A percentile compares a stretch with the other conserved stretches of the same genome.
phyloP scores from a whole-genome alignment of 1,140 invertebrate genomes.

The Euwallacea fornicatus region DNA sequence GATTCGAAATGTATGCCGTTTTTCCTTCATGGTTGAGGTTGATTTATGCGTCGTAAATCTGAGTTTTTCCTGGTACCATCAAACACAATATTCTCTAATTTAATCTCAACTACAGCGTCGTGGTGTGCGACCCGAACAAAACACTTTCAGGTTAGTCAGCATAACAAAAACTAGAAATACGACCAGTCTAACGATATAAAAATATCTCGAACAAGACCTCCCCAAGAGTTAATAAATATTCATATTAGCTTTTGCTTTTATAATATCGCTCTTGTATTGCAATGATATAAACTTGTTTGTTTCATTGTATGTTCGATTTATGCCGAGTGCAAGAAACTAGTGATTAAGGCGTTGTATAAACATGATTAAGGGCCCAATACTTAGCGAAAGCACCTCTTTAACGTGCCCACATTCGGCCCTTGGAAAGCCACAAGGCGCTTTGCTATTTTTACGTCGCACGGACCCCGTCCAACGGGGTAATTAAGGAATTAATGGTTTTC shows the following conservation, averaged over 20 bases:
- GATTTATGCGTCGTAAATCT: no score
- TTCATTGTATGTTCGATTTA: constrained; percentile 28
- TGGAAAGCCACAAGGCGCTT: background rate
- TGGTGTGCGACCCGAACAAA: background rate
- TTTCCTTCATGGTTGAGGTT: no score
- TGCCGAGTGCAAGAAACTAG: constrained; percentile 3
- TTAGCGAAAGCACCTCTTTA: constrained; percentile 13
- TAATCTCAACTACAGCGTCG: background rate
- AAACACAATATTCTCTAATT: background rate
- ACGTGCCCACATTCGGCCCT: constrained; percentile 8
- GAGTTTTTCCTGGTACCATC: no score
- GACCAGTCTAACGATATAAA: constrained; percentile 24
- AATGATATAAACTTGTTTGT: constrained; percentile 29
- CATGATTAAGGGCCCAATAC: constrained; percentile 16
- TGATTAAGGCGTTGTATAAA: constrained; percentile 14
- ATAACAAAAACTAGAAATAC: constrained; percentile 25
- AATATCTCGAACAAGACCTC: constrained; percentile 29
- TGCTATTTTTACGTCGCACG: background rate
- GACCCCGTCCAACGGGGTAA: background rate
- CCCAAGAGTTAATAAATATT: constrained; percentile 30
- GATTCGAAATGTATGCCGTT: no score
- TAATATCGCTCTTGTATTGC: constrained; percentile 23
- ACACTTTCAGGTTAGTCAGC: constrained; percentile 19
- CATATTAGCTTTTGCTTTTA: constrained; percentile 30
- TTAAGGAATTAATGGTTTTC: constrained; percentile 10